phyloP scores from a whole-genome alignment of 2,888 invertebrate genomes.

The Melipona bicolor region DNA sequence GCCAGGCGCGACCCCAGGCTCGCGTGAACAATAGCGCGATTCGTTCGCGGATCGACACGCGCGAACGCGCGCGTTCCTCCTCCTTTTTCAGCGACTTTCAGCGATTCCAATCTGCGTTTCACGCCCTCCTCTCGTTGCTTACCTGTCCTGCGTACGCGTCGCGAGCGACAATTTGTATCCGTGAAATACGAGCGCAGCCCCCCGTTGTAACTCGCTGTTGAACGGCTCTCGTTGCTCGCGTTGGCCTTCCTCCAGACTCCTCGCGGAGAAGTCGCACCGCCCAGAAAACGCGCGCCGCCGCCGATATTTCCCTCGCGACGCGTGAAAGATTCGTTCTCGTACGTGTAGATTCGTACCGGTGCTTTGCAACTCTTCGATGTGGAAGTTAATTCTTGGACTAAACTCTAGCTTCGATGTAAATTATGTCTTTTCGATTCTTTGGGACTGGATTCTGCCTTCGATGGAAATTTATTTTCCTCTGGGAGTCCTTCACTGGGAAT shows the following conservation, averaged over 20 bases:
- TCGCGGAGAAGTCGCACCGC: not conserved
- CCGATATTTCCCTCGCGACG: too few species aligned
- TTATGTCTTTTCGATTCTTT: too few species aligned
- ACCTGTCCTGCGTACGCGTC: constrained; percentile 44
- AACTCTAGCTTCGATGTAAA: too few species aligned
- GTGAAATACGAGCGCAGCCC: constrained; percentile 65
- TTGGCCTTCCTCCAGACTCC: constrained; percentile 4
- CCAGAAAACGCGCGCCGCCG: not conserved
- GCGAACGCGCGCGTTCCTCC: not conserved
- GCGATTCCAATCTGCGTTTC: constrained; percentile 31
- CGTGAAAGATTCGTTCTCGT: not conserved
- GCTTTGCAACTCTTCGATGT: too few species aligned
- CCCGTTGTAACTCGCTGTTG: constrained; percentile 57
- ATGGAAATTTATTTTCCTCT: too few species aligned
- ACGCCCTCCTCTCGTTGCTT: constrained; percentile 39
- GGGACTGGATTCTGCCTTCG: too few species aligned
- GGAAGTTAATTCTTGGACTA: too few species aligned
- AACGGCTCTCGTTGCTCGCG: constrained; percentile 60
- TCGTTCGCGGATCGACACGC: constrained; percentile 33
- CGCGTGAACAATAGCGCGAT: constrained; percentile 29
- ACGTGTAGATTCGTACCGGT: not conserved
- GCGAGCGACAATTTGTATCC: constrained; percentile 58
- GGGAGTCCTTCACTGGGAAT: too few species aligned
- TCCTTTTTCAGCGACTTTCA: constrained; percentile 14
- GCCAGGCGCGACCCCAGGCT: not conserved